A percentile compares a stretch with the other conserved stretches of the same genome.
phyloP scores from a whole-genome alignment of 2,113 vertebrate species.

The Upupa epops region DNA sequence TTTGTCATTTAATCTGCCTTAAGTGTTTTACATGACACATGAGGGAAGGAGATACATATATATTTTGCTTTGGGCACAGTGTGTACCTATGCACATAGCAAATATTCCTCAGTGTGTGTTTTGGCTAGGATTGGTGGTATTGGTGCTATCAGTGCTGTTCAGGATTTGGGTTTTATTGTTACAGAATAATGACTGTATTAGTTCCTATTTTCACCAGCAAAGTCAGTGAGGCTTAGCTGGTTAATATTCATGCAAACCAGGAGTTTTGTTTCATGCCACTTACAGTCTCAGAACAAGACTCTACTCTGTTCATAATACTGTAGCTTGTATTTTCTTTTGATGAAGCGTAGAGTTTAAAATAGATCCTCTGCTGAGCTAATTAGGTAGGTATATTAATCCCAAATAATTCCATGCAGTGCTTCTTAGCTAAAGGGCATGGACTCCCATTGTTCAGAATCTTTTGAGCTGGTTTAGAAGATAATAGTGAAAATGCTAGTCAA shows the following conservation, averaged over 20 bases:
- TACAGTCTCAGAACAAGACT: neutral
- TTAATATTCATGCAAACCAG: neutral
- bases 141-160: neutral
- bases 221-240: neutral
- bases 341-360: neutral
- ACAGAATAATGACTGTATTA: slow-evolving; percentile 34
- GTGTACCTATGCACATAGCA: neutral
- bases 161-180: slow-evolving; percentile 37
- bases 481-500: neutral
- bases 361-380: neutral
- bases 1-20: neutral
- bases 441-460: neutral
- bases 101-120: neutral
- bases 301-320: neutral
- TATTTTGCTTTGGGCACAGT: neutral
- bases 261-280: neutral
- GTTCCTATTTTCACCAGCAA: slow-evolving; percentile 41
- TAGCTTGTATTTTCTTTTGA: neutral
- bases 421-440: neutral
- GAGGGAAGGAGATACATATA: neutral
- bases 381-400: slow-evolving; percentile 9
- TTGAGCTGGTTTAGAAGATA: neutral
- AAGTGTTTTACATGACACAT: neutral
- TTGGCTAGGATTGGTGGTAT: neutral
- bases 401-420: neutral